phyloP scores from a whole-genome alignment of 2,888 invertebrate genomes.

The Liopterus haemorrhoidalis region DNA sequence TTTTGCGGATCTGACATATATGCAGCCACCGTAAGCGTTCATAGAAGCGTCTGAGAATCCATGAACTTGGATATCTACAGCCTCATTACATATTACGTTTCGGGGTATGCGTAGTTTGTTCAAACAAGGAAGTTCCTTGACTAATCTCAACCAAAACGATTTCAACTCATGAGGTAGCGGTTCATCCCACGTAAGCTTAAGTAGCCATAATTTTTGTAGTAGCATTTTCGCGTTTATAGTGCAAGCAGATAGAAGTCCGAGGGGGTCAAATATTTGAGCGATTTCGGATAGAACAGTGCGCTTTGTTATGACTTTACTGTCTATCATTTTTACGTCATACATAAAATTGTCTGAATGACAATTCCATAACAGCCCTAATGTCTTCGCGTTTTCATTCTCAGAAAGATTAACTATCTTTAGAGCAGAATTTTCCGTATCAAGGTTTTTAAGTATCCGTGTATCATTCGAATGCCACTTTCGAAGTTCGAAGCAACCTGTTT shows the following conservation, averaged over 20 bases:
- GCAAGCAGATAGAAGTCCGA: slow-evolving; percentile 25
- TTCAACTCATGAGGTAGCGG: slow-evolving; percentile 18
- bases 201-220: slow-evolving; percentile 25
- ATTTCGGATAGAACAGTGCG: slow-evolving; percentile 24
- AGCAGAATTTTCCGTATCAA: too few species aligned
- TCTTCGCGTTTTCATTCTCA: too few species aligned
- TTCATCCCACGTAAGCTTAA: slow-evolving; percentile 25
- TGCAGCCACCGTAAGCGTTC: too few species aligned
- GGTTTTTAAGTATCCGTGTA: too few species aligned
- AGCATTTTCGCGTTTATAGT: slow-evolving; percentile 26
- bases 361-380: too few species aligned
- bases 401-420: too few species aligned
- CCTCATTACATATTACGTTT: slow-evolving; percentile 4
- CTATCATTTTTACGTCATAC: too few species aligned
- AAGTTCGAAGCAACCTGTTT: too few species aligned
- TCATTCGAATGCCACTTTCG: too few species aligned
- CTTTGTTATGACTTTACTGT: too few species aligned
- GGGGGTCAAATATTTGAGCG: slow-evolving; percentile 27
- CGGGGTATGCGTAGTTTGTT: slow-evolving; percentile 23
- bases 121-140: slow-evolving; percentile 6
- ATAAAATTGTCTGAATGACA: too few species aligned
- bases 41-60: slow-evolving; percentile 33
- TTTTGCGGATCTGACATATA: slow-evolving; percentile 22
- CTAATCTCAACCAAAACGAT: slow-evolving; percentile 21
- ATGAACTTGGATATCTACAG: slow-evolving; percentile 26